phyloP scores from a whole-genome alignment of 2,888 invertebrate species.

The Griposia aprilina region DNA sequence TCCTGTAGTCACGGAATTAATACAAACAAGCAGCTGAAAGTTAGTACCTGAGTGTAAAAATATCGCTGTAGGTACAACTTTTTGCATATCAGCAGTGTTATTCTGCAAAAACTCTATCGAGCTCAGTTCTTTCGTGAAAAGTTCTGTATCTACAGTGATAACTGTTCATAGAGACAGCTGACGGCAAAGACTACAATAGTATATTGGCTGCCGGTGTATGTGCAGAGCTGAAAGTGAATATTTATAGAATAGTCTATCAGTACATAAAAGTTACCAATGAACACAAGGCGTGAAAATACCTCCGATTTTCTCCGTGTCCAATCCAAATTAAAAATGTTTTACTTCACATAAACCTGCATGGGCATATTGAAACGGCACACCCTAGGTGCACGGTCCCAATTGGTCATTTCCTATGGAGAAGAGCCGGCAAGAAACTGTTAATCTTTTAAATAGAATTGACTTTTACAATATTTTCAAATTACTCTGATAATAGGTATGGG shows the following conservation, averaged over 20 bases:
- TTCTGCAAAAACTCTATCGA: conserved; percentile 8
- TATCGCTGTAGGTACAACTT: conserved; percentile 4
- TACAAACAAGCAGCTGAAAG: neutral
- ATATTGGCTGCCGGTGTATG: neutral
- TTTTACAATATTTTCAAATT: no score
- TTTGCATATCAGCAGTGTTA: conserved; percentile 13
- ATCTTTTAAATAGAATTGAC: no score
- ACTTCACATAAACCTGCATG: neutral
- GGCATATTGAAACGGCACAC: neutral
- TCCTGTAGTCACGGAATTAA: conserved; percentile 44
- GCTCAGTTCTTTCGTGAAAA: conserved; percentile 6
- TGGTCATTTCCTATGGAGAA: no score
- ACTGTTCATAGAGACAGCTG: neutral
- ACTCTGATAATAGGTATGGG: no score
- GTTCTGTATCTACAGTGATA: conserved; percentile 12
- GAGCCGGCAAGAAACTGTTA: no score
- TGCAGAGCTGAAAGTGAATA: neutral
- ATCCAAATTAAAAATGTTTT: neutral
- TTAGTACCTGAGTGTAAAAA: conserved; percentile 14
- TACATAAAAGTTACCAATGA: neutral
- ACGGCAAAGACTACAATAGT: no score
- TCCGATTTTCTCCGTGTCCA: no score
- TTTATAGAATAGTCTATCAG: neutral
- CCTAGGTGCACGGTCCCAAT: no score
- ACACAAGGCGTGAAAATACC: neutral